phyloP scores from a whole-genome alignment of 2,113 vertebrate genomes.

The Antennarius striatus region DNA sequence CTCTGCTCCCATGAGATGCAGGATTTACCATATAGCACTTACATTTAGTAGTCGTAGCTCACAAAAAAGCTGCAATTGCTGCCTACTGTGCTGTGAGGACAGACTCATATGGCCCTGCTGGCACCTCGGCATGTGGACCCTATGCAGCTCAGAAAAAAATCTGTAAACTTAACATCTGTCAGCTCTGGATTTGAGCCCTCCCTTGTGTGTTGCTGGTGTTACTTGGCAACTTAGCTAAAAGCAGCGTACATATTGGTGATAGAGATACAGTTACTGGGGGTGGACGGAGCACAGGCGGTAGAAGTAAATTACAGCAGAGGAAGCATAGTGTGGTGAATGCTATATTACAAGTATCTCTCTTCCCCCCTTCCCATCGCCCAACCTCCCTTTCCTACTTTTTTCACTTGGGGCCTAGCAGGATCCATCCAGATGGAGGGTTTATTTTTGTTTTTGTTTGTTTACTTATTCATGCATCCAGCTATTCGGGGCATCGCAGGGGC shows the following conservation, averaged over 20 bases:
- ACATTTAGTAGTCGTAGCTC: conserved; percentile 16
- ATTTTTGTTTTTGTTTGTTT: conserved; percentile 82
- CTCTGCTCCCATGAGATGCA: conserved; percentile 17
- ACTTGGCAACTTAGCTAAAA: conserved; percentile 63
- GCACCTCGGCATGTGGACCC: conserved; percentile 67
- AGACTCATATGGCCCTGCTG: conserved; percentile 43
- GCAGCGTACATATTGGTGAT: conserved; percentile 55
- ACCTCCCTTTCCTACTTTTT: conserved; percentile 60
- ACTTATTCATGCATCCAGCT: conserved; percentile 81
- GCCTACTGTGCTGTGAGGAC: conserved; percentile 42
- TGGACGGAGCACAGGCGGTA: conserved; percentile 32
- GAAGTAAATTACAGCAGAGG: conserved; percentile 54
- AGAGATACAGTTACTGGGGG: conserved; percentile 50
- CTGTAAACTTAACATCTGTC: conserved; percentile 75
- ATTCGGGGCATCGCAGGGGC: conserved; percentile 72
- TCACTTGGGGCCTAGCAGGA: conserved; percentile 73
- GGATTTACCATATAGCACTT: conserved; percentile 17
- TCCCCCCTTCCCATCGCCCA: conserved; percentile 26
- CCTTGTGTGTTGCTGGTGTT: conserved; percentile 57
- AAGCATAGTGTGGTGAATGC: conserved; percentile 47
- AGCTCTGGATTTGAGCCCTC: conserved; percentile 53
- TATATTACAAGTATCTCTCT: conserved; percentile 31
- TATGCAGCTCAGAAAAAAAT: conserved; percentile 68
- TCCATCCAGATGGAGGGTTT: conserved; percentile 82
- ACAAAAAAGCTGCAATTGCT: conserved; percentile 11